phyloP scores from a whole-genome alignment of 2,113 vertebrate genomes.

The Clupea harengus region DNA sequence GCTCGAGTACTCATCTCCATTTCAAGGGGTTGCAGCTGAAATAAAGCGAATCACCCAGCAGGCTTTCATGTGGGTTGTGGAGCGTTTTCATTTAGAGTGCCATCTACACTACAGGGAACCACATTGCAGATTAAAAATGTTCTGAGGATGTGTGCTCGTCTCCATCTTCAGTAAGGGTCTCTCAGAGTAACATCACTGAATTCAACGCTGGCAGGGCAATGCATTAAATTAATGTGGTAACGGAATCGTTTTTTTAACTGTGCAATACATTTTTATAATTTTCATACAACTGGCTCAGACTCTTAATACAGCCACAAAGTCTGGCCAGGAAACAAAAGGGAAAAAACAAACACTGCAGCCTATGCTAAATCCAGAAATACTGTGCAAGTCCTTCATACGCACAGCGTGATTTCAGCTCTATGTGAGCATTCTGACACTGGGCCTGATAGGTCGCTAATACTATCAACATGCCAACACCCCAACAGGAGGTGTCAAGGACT shows the following conservation, averaged over 20 bases:
- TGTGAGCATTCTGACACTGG: neutral
- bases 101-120: neutral
- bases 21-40: neutral
- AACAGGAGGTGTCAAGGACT: neutral
- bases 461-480: neutral
- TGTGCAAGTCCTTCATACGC: neutral
- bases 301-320: neutral
- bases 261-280: neutral
- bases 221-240: neutral
- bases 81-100: neutral
- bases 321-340: neutral
- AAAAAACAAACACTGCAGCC: neutral
- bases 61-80: neutral
- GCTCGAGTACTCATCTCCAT: neutral
- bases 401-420: neutral
- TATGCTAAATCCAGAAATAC: neutral
- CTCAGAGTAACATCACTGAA: neutral
- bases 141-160: neutral
- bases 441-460: neutral
- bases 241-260: neutral
- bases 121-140: neutral
- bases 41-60: neutral
- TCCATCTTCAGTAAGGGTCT: neutral
- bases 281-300: neutral
- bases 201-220: neutral